These are phyloP conservation scores for Eulemur macaco DNA, from an alignment of 2,113 vertebrate genomes.

Conservation along the genomic window DNA sequence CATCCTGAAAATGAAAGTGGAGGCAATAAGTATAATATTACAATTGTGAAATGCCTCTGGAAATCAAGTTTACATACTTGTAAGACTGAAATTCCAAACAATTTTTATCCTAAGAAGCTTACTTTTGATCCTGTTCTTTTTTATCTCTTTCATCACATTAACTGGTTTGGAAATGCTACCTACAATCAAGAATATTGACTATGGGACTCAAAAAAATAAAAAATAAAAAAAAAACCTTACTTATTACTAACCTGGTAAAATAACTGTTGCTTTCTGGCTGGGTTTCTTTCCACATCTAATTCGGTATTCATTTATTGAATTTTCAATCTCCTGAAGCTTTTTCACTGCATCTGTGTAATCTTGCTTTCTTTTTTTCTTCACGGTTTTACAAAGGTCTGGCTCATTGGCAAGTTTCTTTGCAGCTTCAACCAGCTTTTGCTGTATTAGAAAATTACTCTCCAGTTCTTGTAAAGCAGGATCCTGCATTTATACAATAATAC, in stretches of 20 bases:
- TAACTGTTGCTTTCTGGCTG: constrained; percentile 89
- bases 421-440: constrained; percentile 96
- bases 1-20: background rate
- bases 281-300: constrained; percentile 92
- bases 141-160: background rate
- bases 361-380: constrained; percentile 94
- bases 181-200: background rate
- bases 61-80: background rate
- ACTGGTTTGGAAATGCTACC: background rate
- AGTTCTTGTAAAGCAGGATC: constrained; percentile 93
- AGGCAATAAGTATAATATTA: background rate
- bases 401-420: constrained; percentile 92
- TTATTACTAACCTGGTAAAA: constrained; percentile 87
- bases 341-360: constrained; percentile 91
- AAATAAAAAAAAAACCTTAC: background rate
- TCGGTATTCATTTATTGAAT: constrained; percentile 92
- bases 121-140: background rate
- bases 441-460: constrained; percentile 94
- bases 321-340: constrained; percentile 93
- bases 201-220: background rate
- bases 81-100: background rate
- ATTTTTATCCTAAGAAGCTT: background rate
- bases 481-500: constrained; percentile 79
- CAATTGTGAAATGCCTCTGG: background rate
- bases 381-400: constrained; percentile 92